phyloP scores from a whole-genome alignment of 2,888 invertebrate genomes.

The Temnothorax rugatulus region DNA sequence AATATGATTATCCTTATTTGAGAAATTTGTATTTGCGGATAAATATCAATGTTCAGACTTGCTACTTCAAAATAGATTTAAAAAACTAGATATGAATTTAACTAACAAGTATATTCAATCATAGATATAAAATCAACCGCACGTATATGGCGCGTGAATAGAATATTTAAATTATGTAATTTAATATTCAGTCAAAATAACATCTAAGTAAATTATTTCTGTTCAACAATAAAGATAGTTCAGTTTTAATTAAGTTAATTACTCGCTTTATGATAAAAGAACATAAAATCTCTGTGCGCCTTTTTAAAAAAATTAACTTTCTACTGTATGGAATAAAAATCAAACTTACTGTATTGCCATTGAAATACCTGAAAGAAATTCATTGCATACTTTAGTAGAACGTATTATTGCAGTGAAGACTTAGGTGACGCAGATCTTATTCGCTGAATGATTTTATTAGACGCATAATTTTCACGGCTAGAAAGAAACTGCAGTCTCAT shows the following conservation, averaged over 20 bases:
- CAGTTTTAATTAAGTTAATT: background rate
- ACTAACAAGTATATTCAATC: background rate
- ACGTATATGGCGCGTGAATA: background rate
- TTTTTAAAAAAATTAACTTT: background rate
- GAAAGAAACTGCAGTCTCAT: conserved; percentile 51
- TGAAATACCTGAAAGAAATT: background rate
- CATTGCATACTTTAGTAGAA: background rate
- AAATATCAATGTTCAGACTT: conserved; percentile 14
- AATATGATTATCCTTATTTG: conserved; percentile 24
- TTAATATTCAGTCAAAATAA: background rate
- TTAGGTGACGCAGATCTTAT: conserved; percentile 22
- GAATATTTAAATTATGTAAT: background rate
- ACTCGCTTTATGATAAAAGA: background rate
- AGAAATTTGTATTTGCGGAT: background rate
- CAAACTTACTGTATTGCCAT: background rate
- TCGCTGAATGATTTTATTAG: conserved; percentile 50
- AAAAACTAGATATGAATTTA: background rate
- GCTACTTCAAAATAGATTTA: background rate
- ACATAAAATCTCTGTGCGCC: background rate
- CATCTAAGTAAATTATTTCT: background rate
- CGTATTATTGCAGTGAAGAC: background rate
- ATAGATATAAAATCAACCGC: background rate
- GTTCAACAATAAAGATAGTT: too few relatives aligned
- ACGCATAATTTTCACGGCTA: conserved; percentile 37
- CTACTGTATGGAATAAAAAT: background rate